A percentile compares a stretch with the other conserved stretches of the same genome.
These are phyloP conservation scores for Stictonetta naevosa DNA, from an alignment of 2,113 vertebrate genomes.

Conservation along the genomic window DNA sequence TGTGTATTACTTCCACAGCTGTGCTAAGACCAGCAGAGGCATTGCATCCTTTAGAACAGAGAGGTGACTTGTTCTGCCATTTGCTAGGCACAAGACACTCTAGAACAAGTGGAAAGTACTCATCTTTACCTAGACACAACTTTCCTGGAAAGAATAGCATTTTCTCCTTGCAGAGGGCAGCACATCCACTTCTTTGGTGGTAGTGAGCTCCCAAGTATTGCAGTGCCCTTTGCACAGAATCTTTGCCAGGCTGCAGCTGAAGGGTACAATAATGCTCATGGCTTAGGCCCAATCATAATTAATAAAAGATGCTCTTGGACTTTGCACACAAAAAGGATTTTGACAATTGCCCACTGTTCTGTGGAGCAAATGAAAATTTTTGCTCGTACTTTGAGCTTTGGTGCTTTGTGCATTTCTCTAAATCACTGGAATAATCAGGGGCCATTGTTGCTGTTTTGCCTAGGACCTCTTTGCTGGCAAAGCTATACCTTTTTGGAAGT, in stretches of 20 bases:
- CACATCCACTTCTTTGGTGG: neutral
- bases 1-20: neutral
- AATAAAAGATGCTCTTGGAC: neutral
- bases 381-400: no score
- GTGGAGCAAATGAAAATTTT: neutral
- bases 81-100: neutral
- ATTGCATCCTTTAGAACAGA: neutral
- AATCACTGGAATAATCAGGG: neutral
- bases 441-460: neutral
- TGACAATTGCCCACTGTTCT: neutral
- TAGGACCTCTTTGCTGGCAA: neutral
- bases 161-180: neutral
- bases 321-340: neutral
- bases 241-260: neutral
- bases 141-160: neutral
- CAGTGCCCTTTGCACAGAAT: neutral
- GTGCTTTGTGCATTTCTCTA: neutral
- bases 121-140: neutral
- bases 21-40: neutral
- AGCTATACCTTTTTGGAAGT: neutral
- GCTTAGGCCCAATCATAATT: neutral
- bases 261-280: accelerated
- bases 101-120: neutral
- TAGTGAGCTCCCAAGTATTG: no score
- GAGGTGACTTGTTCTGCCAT: accelerated